These are phyloP conservation scores for Malurus splendens DNA, from an alignment of 2,797 vertebrate species.

Conservation along the genomic window DNA sequence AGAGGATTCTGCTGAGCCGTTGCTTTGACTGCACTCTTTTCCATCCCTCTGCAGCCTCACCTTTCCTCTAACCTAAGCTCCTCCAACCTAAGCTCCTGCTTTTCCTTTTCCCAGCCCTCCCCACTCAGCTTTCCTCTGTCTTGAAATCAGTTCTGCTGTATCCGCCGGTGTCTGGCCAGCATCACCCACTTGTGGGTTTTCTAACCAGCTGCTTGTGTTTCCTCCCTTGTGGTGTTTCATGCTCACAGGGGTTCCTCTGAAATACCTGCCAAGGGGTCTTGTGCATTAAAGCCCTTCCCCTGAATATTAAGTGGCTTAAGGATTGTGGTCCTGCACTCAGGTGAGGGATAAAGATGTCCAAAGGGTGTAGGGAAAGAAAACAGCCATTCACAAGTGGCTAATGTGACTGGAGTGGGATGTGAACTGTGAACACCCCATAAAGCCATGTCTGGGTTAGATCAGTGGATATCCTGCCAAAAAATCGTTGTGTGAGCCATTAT, in stretches of 20 bases:
- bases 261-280: not conserved
- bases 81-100: not conserved
- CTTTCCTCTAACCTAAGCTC: not conserved
- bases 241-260: not conserved
- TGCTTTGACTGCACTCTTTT: not conserved
- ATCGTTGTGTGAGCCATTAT: not conserved
- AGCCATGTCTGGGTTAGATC: not conserved
- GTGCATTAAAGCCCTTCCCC: not conserved
- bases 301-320: not conserved
- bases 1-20: not conserved
- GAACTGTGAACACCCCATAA: rapidly evolving
- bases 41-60: not conserved
- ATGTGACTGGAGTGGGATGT: not conserved
- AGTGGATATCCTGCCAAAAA: not conserved
- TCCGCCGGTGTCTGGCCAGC: not conserved
- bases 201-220: not conserved
- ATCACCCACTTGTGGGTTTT: not conserved
- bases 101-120: not conserved
- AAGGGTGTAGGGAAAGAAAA: not conserved
- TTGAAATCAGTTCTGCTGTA: not conserved
- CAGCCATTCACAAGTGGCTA: not conserved
- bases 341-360: not conserved
- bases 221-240: not conserved
- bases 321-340: not conserved
- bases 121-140: not conserved